Evolutionary conservation across 1,140 invertebrate species (phyloP), one percentile per base, ranked within the genome.

Genomic region (Ylistrum balloti): DNA sequence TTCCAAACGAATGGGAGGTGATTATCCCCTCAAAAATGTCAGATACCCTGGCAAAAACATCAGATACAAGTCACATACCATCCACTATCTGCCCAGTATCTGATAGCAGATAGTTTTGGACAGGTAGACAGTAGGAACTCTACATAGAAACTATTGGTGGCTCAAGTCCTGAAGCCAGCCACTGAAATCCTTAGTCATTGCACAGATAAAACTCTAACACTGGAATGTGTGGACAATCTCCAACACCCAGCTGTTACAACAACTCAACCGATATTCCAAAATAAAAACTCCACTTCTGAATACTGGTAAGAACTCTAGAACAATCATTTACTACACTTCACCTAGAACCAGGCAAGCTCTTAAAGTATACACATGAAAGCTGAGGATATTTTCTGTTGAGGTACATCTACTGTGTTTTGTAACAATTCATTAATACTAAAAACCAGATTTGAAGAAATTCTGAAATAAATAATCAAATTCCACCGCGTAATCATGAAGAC

Each of bases 171-270:
- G 17, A 28, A 74, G 22, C 22, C 56, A 74, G 56, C 56, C 56
- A 74, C 20, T 74, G 56, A 74, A 74, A 11, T n/a, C 56, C 5
- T 74, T 74, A 74, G 56, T 74, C 56, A 74, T 74, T 13, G 13
- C 56, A 74, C 1, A 74, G 56, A 74, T 9, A 74, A 28, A 74
- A 74, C 56, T 74, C 56, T 28, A 7, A 74, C n/a, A 74, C 22
- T 74, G 56, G 56, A 74, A 74, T 74, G 56, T 74, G 56, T 74
- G 56, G 56, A 74, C 56, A 74, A 74, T 74, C 56, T n/a, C n/a
- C 22, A n/a, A 11, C n/a, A 74, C n/a, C n/a, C 56, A 74, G 56
- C 56, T 74, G 56, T 28, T 74, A 74, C 22, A 28, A 7, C 3
- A n/a, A 0, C 56, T 74, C 41, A 45, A 45, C 41, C 20, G 41